phyloP scores from a whole-genome alignment of 2,888 invertebrate species.

The Drymonia ruficornis region DNA sequence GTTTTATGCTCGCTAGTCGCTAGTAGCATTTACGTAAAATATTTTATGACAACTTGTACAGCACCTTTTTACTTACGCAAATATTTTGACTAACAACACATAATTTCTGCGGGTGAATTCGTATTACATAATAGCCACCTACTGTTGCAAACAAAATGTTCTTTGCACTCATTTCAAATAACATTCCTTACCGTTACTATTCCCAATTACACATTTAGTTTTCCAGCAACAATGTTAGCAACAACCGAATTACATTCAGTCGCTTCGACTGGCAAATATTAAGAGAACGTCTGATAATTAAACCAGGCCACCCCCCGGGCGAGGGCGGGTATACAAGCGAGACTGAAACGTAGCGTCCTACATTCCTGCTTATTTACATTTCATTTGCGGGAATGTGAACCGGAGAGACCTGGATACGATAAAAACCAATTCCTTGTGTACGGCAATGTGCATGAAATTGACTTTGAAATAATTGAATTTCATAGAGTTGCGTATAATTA shows the following conservation, averaged over 20 bases:
- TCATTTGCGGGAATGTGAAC: conserved; percentile 62
- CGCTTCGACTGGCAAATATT: conserved; percentile 33
- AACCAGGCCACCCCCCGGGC: conserved; percentile 23
- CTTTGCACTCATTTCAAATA: too few species aligned
- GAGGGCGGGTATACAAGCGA: conserved; percentile 37
- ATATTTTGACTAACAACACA: too few species aligned
- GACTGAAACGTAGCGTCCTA: conserved; percentile 44
- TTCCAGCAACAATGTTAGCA: not conserved
- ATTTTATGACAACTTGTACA: too few species aligned
- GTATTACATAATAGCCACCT: too few species aligned
- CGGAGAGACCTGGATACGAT: conserved; percentile 22
- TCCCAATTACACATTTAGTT: not conserved
- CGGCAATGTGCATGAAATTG: conserved; percentile 1
- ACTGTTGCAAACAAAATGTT: too few species aligned
- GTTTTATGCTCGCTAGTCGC: too few species aligned
- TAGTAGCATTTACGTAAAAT: too few species aligned
- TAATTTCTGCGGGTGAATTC: too few species aligned
- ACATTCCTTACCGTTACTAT: not conserved
- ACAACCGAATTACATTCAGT: not conserved
- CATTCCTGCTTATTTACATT: conserved; percentile 66
- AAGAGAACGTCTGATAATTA: conserved; percentile 48
- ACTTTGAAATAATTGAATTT: not conserved
- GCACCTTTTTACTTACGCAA: too few species aligned
- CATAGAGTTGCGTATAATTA: too few species aligned
- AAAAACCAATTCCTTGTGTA: not conserved